Evolutionary conservation across 2,888 invertebrate species (phyloP), one percentile per base, ranked within the genome.

Genomic region (Phragmatobia fuliginosa): DNA sequence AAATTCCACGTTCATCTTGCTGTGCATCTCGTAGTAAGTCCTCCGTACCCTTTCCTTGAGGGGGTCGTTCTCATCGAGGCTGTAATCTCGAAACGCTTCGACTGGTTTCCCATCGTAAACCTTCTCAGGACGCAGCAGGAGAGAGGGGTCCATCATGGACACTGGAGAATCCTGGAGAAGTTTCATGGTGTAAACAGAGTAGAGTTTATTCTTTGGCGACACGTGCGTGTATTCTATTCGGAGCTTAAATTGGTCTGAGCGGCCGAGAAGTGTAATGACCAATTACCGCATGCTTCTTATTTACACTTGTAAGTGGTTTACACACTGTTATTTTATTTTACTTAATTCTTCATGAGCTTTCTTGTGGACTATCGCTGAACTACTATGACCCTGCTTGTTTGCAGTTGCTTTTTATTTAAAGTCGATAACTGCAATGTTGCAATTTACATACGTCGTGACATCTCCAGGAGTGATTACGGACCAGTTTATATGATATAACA

Each of bases 1-100:
- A 84, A 98, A 98, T 61, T 98, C 97, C 0, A 98, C 97, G 0
- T 98, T 98, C 92, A 98, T 98, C 84, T 98, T 95, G 0, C 97
- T 96, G 90, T 99, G 99, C 98, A 99, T 99, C 28, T 96, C 94
- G 33, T 96, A 95, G 90, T 99, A 99, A 0, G 99, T 99, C 79
- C 96, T 95, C 65, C 97, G 96, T 7, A 99, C 99, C 60, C 98
- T 96, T 86, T 97, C 97, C 90, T 97, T 97, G 76, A 98, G 95
- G 0, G 97, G 97, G 91, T 98, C 97, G 38, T 90, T 94, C 70
- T 96, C 96, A 86, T 98, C 97, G 33, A 97, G 91, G 61, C 96
- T 94, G 90, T 97, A 99, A 90, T 98, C 97, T 3, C 99, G 96
- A 92, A 98, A 99, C 66, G 97, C 96, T 16, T 96, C 96, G 14